These are phyloP conservation scores for Lordiphosa stackelbergi DNA, from an alignment of 1,140 invertebrate genomes.

Conservation along the genomic window DNA sequence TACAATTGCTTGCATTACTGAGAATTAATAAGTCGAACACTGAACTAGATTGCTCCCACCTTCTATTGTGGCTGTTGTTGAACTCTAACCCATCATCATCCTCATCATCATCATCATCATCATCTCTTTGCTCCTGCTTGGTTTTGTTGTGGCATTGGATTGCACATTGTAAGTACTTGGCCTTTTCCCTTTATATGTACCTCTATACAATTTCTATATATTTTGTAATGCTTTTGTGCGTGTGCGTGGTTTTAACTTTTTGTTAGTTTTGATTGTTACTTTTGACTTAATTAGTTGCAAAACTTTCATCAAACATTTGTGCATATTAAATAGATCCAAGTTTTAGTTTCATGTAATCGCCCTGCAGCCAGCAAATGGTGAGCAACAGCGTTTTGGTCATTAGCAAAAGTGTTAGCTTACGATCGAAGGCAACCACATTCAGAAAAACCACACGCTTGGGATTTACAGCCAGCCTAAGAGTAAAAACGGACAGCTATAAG, in stretches of 20 bases:
- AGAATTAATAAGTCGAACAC: slow-evolving; percentile 1
- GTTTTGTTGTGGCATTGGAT: too few relatives aligned
- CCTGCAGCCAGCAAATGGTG: slow-evolving; percentile 40
- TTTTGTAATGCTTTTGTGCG: too few relatives aligned
- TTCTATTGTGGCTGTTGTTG: slow-evolving; percentile 1
- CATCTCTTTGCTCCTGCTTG: slow-evolving; percentile 1
- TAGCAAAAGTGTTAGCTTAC: slow-evolving; percentile 29
- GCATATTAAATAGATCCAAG: slow-evolving; percentile 10
- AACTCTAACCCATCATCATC: slow-evolving; percentile 1
- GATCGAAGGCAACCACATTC: slow-evolving; percentile 34
- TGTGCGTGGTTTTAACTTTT: too few relatives aligned
- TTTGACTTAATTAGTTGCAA: too few relatives aligned
- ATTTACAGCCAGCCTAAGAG: slow-evolving; percentile 24
- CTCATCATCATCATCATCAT: slow-evolving; percentile 12
- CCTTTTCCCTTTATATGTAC: too few relatives aligned
- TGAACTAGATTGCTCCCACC: background rate
- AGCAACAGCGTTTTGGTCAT: slow-evolving; percentile 31
- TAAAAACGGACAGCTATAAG: slow-evolving; percentile 31
- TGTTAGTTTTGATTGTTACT: too few relatives aligned
- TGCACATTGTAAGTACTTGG: background rate
- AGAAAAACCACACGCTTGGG: slow-evolving; percentile 27
- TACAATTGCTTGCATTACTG: background rate
- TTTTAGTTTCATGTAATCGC: slow-evolving; percentile 33
- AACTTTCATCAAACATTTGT: slow-evolving; percentile 2
- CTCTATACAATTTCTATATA: too few relatives aligned